A percentile compares a stretch with the other conserved stretches of the same genome.
These are phyloP conservation scores for Carcinoscorpius rotundicauda DNA, from an alignment of 1,140 invertebrate species.

Conservation along the genomic window DNA sequence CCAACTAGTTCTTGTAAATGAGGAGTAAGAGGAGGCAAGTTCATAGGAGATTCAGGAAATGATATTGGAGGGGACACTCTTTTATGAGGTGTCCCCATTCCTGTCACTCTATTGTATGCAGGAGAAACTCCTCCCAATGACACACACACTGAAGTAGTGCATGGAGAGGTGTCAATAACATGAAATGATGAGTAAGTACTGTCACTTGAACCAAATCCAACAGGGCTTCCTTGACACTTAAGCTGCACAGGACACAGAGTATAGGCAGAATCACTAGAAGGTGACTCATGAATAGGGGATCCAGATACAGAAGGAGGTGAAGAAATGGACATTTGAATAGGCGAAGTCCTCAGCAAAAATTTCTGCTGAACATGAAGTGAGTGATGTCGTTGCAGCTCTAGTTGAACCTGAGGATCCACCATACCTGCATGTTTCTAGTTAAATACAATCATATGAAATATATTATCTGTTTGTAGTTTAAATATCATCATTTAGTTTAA, in stretches of 20 bases:
- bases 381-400: slow-evolving; percentile 36
- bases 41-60: slow-evolving; percentile 15
- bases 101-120: slow-evolving; percentile 5
- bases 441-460: no score
- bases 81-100: slow-evolving; percentile 8
- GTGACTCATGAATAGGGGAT: slow-evolving; percentile 27
- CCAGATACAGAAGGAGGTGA: slow-evolving; percentile 28
- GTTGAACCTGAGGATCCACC: slow-evolving; percentile 27
- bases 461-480: no score
- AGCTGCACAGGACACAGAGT: slow-evolving; percentile 31
- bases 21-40: slow-evolving; percentile 8
- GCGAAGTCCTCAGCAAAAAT: slow-evolving; percentile 12
- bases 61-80: slow-evolving; percentile 15
- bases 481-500: no score
- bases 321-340: slow-evolving; percentile 14
- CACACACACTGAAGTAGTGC: slow-evolving; percentile 6
- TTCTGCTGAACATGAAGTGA: slow-evolving; percentile 32
- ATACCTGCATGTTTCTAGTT: slow-evolving; percentile 30
- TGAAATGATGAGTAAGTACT: no score
- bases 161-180: slow-evolving; percentile 8
- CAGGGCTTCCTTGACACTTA: slow-evolving; percentile 24
- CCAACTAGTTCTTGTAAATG: slow-evolving; percentile 1
- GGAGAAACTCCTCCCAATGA: slow-evolving; percentile 4
- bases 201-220: slow-evolving; percentile 4
- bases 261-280: slow-evolving; percentile 5